Percentiles rank a stretch among this genome's conserved stretches.
phyloP scores from a whole-genome alignment of 2,888 invertebrate genomes.

The Eupithecia dodoneata region DNA sequence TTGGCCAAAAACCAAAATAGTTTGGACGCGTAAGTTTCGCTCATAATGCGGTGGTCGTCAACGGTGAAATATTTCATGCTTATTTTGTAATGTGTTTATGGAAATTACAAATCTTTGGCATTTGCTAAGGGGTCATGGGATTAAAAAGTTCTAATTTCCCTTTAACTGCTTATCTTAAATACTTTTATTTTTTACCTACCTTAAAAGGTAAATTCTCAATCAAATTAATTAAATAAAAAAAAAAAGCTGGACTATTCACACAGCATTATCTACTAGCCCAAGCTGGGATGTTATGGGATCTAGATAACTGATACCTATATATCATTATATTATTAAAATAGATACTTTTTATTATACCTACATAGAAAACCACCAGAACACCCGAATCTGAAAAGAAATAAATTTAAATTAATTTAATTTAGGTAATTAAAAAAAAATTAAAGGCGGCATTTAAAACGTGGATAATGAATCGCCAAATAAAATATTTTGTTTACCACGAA shows the following conservation, averaged over 20 bases:
- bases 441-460: too few species aligned
- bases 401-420: too few species aligned
- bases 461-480: background rate
- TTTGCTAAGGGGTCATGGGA: background rate
- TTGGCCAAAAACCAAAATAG: constrained; percentile 80
- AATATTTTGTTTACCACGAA: background rate
- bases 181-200: background rate
- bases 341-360: too few species aligned
- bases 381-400: too few species aligned
- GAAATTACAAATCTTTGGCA: background rate
- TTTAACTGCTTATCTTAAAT: background rate
- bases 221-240: background rate
- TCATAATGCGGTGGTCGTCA: constrained; percentile 50
- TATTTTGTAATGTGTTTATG: constrained; percentile 2
- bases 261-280: too few species aligned
- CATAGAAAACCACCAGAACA: too few species aligned
- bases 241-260: too few species aligned
- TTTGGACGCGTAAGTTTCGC: constrained; percentile 59
- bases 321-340: too few species aligned
- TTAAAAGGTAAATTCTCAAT: background rate
- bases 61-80: constrained; percentile 20
- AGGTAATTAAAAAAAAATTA: too few species aligned
- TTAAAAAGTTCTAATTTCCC: background rate
- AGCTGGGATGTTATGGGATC: too few species aligned
- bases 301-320: too few species aligned